Evolutionary conservation across 2,113 vertebrate genomes (phyloP).

Genomic region (Tympanuchus pallidicinctus): DNA sequence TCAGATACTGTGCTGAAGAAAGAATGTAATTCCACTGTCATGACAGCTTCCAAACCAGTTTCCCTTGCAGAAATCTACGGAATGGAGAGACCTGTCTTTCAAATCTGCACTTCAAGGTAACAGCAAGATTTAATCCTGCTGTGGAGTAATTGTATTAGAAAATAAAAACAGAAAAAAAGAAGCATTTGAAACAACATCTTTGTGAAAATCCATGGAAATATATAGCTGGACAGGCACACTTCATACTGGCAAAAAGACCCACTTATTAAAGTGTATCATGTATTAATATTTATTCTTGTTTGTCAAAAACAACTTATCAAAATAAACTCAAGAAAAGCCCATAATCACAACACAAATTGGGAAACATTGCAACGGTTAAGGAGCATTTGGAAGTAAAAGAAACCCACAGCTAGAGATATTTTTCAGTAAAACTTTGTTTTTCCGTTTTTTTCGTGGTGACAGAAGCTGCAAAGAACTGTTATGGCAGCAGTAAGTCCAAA

Average conservation of each 20-base stretch:
- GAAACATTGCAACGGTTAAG: neutral
- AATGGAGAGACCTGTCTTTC: neutral
- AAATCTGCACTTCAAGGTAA: neutral
- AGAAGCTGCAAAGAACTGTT: constrained; percentile 24
- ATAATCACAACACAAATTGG: neutral
- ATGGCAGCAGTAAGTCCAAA: neutral
- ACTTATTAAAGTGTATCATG: neutral
- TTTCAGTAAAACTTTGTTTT: neutral
- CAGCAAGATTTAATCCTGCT: neutral
- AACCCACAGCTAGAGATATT: neutral
- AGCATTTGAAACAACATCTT: neutral
- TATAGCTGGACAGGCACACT: neutral
- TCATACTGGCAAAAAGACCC: neutral
- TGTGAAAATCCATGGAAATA: neutral
- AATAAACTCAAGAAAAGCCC: neutral
- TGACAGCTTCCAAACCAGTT: constrained; percentile 19
- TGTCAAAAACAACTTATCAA: neutral
- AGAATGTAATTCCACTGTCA: neutral
- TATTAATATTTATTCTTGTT: neutral
- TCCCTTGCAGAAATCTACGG: neutral
- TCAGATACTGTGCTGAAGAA: constrained; percentile 20
- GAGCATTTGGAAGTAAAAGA: neutral
- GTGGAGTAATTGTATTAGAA: neutral
- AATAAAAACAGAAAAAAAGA: constrained; percentile 1
- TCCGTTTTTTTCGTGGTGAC: neutral